A percentile compares a stretch with the other conserved stretches of the same genome.
Conservation (phyloP, 2,888 invertebrate species). For the Sclerodermus sp. region DNA sequence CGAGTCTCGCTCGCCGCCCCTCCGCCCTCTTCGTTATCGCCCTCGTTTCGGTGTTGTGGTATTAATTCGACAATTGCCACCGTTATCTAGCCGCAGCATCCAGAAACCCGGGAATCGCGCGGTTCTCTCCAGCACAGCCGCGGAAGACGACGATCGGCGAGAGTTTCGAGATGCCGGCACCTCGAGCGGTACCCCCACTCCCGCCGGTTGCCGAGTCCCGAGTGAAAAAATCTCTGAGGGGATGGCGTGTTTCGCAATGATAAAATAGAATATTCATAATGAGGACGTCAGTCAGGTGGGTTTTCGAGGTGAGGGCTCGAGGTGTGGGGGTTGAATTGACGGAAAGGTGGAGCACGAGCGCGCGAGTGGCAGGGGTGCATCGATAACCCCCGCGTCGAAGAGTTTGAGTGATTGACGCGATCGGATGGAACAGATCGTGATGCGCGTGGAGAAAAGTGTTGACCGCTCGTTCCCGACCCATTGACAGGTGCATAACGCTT, state of each 20-base stretch:
- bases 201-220: too few species aligned
- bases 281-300: slow-evolving; percentile 29
- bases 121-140: too few species aligned
- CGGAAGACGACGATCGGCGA: too few species aligned
- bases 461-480: slow-evolving; percentile 37
- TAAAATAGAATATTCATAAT: slow-evolving; percentile 46
- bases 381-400: slow-evolving; percentile 40
- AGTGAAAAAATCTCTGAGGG: background rate
- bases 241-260: slow-evolving; percentile 19
- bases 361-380: slow-evolving; percentile 20
- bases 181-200: too few species aligned
- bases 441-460: slow-evolving; percentile 38
- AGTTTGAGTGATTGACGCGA: slow-evolving; percentile 47
- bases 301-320: slow-evolving; percentile 7
- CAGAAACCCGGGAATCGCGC: too few species aligned
- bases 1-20: slow-evolving; percentile 25
- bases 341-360: slow-evolving; percentile 13
- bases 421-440: slow-evolving; percentile 39
- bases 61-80: too few species aligned
- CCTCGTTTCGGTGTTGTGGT: too few species aligned
- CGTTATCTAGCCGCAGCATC: too few species aligned
- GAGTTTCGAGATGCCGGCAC: too few species aligned
- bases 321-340: slow-evolving; percentile 8
- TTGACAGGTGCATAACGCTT: slow-evolving; percentile 41
- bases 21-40: too few species aligned